Evolutionary conservation across 2,113 vertebrate species (phyloP).

Genomic region (Plecturocebus donacophilus): DNA sequence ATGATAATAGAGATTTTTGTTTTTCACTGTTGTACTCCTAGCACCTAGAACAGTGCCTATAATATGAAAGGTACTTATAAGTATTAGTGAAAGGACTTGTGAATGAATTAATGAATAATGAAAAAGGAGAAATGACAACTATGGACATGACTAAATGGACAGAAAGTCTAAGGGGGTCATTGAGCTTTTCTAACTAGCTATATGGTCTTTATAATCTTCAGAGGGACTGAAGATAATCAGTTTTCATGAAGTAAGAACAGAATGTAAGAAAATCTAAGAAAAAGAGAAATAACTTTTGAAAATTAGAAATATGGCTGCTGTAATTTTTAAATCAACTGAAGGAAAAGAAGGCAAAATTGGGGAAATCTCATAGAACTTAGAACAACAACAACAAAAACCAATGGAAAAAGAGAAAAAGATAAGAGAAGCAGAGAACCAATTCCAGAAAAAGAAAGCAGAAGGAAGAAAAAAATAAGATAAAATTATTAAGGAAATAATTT

Average conservation of each 20-base stretch:
- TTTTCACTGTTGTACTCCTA: not conserved
- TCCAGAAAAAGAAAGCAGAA: not conserved
- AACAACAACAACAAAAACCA: not conserved
- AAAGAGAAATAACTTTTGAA: not conserved
- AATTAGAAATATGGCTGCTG: slow-evolving; percentile 14
- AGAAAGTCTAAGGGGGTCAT: not conserved
- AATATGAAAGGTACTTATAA: not conserved
- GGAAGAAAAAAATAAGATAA: not conserved
- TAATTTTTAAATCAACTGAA: slow-evolving; percentile 4
- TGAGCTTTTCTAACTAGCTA: not conserved
- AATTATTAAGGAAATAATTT: not conserved
- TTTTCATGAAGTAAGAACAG: not conserved
- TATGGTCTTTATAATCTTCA: not conserved
- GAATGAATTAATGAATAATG: not conserved
- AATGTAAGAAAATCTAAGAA: not conserved
- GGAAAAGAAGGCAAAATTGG: not conserved
- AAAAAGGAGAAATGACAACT: not conserved
- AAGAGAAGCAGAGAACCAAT: not conserved
- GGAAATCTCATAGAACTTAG: not conserved
- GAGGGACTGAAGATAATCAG: not conserved
- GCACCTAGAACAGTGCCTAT: not conserved
- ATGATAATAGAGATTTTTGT: not conserved
- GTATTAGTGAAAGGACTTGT: not conserved
- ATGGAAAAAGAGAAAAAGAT: not conserved
- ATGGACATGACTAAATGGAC: not conserved